phyloP scores from a whole-genome alignment of 1,140 invertebrate genomes.

The Drosophila lacteicornis region DNA sequence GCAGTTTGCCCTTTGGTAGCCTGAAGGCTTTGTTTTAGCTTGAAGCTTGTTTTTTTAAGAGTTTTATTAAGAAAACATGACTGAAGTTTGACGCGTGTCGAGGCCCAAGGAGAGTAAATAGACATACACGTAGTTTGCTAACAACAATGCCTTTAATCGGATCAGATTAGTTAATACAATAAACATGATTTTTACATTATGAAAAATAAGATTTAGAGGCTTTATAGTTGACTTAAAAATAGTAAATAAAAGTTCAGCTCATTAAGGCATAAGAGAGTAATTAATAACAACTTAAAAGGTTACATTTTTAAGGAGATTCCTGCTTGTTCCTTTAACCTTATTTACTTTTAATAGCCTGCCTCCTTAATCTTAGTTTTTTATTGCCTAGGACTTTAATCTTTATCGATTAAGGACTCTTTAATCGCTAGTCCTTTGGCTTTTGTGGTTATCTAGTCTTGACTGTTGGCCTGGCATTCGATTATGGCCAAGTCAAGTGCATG shows the following conservation, averaged over 20 bases:
- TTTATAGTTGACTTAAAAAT: no score
- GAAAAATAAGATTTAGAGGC: neutral
- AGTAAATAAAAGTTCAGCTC: no score
- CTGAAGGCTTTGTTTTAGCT: constrained; percentile 56
- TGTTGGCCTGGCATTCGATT: constrained; percentile 30
- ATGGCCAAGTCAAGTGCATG: constrained; percentile 61
- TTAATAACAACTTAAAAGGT: no score
- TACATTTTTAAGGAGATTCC: no score
- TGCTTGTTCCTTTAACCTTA: neutral
- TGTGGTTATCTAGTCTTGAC: constrained; percentile 29
- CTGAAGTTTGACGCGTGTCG: constrained; percentile 30
- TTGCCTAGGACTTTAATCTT: neutral
- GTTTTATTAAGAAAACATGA: constrained; percentile 61
- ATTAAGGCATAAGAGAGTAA: no score
- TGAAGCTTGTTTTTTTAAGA: constrained; percentile 58
- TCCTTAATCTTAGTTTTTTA: neutral
- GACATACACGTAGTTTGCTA: constrained; percentile 2
- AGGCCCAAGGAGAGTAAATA: constrained; percentile 20
- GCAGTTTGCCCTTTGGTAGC: constrained; percentile 29
- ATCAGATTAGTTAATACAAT: neutral
- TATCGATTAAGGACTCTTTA: neutral
- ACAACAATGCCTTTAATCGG: neutral
- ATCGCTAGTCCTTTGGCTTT: neutral
- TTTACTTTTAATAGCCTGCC: neutral
- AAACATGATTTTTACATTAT: neutral